Evolutionary conservation across 1,140 invertebrate genomes (phyloP).

Genomic region (Dreissena polymorpha): DNA sequence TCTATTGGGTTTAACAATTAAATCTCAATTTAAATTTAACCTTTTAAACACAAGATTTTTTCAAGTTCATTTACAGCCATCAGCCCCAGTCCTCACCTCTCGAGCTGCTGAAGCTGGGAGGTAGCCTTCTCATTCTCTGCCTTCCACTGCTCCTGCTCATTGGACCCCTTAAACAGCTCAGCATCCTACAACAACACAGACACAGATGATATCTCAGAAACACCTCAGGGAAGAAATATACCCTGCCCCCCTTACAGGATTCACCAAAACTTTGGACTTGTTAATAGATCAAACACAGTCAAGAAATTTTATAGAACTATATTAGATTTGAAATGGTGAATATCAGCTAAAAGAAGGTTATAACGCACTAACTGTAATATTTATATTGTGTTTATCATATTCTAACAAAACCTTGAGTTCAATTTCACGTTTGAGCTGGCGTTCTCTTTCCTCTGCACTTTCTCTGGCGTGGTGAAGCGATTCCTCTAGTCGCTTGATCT

Average conservation of each 20-base stretch:
- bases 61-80: background rate
- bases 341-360: no score
- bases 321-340: no score
- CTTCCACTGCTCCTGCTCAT: constrained; percentile 64
- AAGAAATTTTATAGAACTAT: no score
- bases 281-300: no score
- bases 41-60: no score
- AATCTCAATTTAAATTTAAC: no score
- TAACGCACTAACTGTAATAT: no score
- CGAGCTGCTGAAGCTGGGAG: constrained; percentile 62
- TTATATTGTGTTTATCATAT: no score
- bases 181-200: constrained; percentile 52
- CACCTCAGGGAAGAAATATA: no score
- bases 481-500: constrained; percentile 44
- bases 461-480: constrained; percentile 28
- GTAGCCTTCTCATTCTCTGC: constrained; percentile 68
- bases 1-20: no score
- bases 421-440: constrained; percentile 29
- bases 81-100: constrained; percentile 55
- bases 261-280: no score
- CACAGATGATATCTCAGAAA: background rate
- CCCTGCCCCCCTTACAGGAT: no score
- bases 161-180: constrained; percentile 57
- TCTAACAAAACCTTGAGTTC: constrained; percentile 37
- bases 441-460: constrained; percentile 23